A percentile compares a stretch with the other conserved stretches of the same genome.
Evolutionary conservation across 2,113 vertebrate genomes (phyloP).

Genomic region (Lasiurus cinereus): DNA sequence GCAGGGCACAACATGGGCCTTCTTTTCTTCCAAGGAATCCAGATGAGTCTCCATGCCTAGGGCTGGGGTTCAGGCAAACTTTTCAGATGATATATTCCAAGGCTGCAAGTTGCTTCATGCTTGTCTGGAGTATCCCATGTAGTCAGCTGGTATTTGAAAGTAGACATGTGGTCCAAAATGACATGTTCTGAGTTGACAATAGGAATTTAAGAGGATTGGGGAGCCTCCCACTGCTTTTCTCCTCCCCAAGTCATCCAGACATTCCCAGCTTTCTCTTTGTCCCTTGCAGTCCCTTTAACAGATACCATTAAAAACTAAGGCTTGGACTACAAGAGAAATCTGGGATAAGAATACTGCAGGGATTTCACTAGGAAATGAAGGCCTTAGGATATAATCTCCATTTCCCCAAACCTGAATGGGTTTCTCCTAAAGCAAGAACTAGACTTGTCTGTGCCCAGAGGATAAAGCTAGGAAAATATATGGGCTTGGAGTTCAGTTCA

Average conservation of each 20-base stretch:
- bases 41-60: not conserved
- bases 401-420: not conserved
- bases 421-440: not conserved
- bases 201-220: not conserved
- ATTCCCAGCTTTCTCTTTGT: not conserved
- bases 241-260: accelerated
- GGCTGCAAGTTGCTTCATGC: not conserved
- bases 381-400: not conserved
- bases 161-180: not conserved
- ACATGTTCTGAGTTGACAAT: not conserved
- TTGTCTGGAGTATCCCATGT: not conserved
- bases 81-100: not conserved
- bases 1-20: not conserved
- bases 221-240: not conserved
- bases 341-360: not conserved
- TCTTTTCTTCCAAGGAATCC: not conserved
- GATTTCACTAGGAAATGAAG: not conserved
- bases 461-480: not conserved
- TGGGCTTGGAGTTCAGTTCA: not conserved
- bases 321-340: not conserved
- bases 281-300: constrained; percentile 20
- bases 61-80: not conserved
- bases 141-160: not conserved
- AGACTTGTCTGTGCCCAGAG: not conserved
- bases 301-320: not conserved